Evolutionary conservation across 1,140 invertebrate genomes (phyloP), one percentile per base, ranked within the genome.

Genomic region (Platyscapa corneri): DNA sequence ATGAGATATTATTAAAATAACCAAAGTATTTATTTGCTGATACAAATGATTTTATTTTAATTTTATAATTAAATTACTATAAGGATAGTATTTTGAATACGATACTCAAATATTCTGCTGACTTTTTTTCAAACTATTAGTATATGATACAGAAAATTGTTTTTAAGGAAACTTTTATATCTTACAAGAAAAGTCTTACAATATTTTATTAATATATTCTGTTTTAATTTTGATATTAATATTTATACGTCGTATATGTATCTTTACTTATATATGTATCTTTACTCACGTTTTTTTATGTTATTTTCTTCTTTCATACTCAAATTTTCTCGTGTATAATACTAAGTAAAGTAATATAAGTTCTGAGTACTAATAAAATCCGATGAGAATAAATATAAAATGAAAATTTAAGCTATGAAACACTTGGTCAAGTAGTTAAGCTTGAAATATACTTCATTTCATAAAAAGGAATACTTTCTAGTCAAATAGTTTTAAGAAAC

Each of bases 351-450:
- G 30, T 18, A 67, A 70, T 20, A 70, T 70, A 70, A 70, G 37
- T 70, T 70, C 67, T 70, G 67, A 70, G 16, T 70, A 70, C 7
- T 23, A 70, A 70, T 70, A 70, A 70, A 70, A 6, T 34, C 65
- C 12, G 7, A 53, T 53, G 18, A 10, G 18, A 6, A 18, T 53
- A 46, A 32, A 34, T 34, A 23, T 37, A 70, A 37, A 70, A 20
- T 6, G 10, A 70, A 34, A 37, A 37, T 32, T 23, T 6, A 70
- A 37, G 30, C 34, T 23, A 39, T 37, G 5, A 70, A 70, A 8
- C 34, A 37, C 20, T 16, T 67, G 65, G 12, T 56, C 53, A 60
- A 18, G 14, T 27, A 60, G 3, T 20, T n/a, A 23, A 70, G 18
- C 16, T 70, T 70, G 37, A 23, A 3, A 3, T 6, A 6, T 1